Percentiles rank a stretch among this genome's conserved stretches.
Conservation (phyloP, 2,797 vertebrate genomes). For the Esox lucius region DNA sequence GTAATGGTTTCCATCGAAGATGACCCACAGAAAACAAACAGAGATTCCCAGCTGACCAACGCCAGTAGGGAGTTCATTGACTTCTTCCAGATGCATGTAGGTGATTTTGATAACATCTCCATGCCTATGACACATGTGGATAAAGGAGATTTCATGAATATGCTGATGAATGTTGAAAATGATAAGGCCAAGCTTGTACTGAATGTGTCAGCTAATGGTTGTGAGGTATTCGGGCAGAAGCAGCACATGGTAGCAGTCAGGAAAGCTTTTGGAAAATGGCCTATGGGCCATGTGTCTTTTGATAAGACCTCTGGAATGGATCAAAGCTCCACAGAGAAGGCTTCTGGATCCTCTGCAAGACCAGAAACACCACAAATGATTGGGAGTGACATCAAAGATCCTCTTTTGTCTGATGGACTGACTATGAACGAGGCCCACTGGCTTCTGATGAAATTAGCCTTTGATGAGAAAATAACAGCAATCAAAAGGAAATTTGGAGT, state of each 20-base stretch:
- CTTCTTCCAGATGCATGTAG: conserved; percentile 6
- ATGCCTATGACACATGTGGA: conserved; percentile 20
- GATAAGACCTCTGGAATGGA: not conserved
- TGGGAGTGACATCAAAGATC: conserved; percentile 43
- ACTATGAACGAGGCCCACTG: conserved; percentile 42
- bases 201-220: conserved; percentile 16
- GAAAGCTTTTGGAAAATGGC: not conserved
- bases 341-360: fast-evolving
- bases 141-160: not conserved
- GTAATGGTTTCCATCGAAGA: conserved; percentile 44
- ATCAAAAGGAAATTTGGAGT: conserved; percentile 62
- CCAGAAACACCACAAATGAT: not conserved
- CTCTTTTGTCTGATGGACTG: conserved; percentile 24
- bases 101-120: fast-evolving
- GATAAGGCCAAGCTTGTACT: conserved; percentile 34
- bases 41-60: not conserved
- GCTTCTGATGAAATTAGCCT: conserved; percentile 24
- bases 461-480: not conserved
- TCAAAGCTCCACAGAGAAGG: not conserved
- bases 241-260: not conserved
- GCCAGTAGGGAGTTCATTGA: conserved; percentile 33
- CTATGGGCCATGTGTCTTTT: too few relatives aligned
- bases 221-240: conserved; percentile 13
- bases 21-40: not conserved
- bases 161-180: conserved; percentile 11